These are phyloP conservation scores for Lordiphosa clarofinis DNA, from an alignment of 1,140 invertebrate genomes.

Conservation along the genomic window DNA sequence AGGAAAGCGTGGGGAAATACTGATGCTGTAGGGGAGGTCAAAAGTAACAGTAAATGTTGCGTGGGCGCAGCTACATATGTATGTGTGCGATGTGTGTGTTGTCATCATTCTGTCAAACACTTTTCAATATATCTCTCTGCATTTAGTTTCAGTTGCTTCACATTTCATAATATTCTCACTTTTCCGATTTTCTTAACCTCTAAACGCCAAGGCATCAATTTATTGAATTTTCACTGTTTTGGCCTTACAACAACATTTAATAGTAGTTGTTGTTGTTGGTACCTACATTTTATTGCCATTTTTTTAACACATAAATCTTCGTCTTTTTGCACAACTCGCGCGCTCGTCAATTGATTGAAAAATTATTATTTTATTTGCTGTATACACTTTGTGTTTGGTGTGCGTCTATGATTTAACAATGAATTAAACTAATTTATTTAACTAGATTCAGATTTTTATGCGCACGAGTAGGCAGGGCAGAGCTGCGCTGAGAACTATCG, in stretches of 20 bases:
- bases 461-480: too few relatives aligned
- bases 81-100: constrained; percentile 14
- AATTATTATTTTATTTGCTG: constrained; percentile 19
- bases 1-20: constrained; percentile 14
- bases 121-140: constrained; percentile 4
- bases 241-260: constrained; percentile 11
- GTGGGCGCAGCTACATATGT: constrained; percentile 35
- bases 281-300: constrained; percentile 75
- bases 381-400: constrained; percentile 16
- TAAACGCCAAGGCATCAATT: constrained; percentile 32
- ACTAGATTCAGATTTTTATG: constrained; percentile 24
- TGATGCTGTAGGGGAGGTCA: constrained; percentile 64
- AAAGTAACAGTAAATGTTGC: constrained; percentile 45
- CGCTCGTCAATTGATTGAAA: constrained; percentile 40
- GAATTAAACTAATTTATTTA: constrained; percentile 43
- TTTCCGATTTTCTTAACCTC: constrained; percentile 51
- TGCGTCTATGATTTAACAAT: constrained; percentile 22
- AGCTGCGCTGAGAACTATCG: too few relatives aligned
- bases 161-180: constrained; percentile 57
- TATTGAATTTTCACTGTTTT: constrained; percentile 67
- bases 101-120: constrained; percentile 33
- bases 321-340: constrained; percentile 18
- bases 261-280: constrained; percentile 32
- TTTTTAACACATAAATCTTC: constrained; percentile 56
- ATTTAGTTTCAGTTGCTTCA: constrained; percentile 13